Conservation (phyloP, 2,113 vertebrate genomes). For the Leptodactylus fuscus region DNA sequence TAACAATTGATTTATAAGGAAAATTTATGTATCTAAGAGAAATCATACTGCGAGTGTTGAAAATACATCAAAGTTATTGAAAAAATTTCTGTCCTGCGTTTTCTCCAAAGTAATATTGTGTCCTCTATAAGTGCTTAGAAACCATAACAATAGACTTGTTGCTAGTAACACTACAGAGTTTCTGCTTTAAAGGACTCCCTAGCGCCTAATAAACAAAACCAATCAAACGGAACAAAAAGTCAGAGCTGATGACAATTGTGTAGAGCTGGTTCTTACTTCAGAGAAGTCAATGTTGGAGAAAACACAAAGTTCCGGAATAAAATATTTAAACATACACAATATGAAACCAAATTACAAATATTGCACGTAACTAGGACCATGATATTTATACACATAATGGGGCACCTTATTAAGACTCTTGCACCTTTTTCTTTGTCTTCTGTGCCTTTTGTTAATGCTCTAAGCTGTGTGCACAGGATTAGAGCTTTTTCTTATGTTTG, state of each 20-base stretch:
- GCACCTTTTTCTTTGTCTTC: no score
- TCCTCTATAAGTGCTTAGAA: conserved; percentile 1
- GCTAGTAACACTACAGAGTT: not conserved
- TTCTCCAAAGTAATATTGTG: not conserved
- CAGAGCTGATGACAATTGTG: not conserved
- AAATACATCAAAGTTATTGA: not conserved
- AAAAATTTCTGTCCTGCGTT: not conserved
- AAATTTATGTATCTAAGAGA: not conserved
- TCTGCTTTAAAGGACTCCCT: not conserved
- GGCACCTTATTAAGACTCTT: no score
- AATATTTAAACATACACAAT: not conserved
- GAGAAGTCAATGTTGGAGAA: not conserved
- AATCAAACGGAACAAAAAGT: conserved; percentile 10
- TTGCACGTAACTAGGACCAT: no score
- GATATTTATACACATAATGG: no score
- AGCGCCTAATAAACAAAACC: not conserved
- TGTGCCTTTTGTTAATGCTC: no score
- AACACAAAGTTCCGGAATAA: not conserved
- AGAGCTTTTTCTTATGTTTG: no score
- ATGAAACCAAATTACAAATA: not conserved
- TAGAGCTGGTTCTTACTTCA: not conserved
- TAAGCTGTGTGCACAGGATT: no score
- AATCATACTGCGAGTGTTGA: not conserved
- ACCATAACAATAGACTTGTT: conserved; percentile 23
- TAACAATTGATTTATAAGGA: not conserved